Base-by-base conservation (phyloP, 2,888 invertebrate genomes). In the Drosophila gaucha region DNA sequence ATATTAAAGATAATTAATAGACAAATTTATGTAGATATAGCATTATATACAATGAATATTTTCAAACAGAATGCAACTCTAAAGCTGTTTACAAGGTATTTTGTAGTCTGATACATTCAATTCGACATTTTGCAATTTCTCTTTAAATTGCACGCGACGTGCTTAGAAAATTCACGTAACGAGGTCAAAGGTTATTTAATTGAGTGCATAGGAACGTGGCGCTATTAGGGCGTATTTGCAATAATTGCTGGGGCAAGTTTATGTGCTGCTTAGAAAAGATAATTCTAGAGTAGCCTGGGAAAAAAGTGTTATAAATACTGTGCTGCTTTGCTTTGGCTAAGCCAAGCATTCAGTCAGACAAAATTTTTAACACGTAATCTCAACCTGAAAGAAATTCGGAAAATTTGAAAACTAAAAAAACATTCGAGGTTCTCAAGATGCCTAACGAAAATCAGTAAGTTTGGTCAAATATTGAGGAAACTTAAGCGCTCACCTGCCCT, bases 401-500 rank as follows among this genome's bases (percentile, higher is more conserved):
- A 3, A 44, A 26, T 8, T 10, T 10, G 3, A 6, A 26, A 3
- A 41, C 41, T 5, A 14, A 24, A 24, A 18, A 24, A 10, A 16
- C 6, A 20, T 46, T 47, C 39, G 65, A 65, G 56, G 66, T 28
- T 46, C 41, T 14, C 28, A 43, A 50, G 3, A 73, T 76, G 76
- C 24, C 65, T 14, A 54, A 58, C 3, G 12, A 24, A 36, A 51
- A 26, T 1, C 30, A 24, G 76, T 73, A 31, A 30, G 71, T 36
- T 4, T 9, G 24, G 1, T 4, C 8, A 24, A 14, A 2, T 1
- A 6, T 10, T 2, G 6, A 4, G 1, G 6, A 18, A 9, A 5
- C 2, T 6, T 20, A 20, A n/a, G n/a, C n/a, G n/a, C n/a, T n/a
- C n/a, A n/a, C 2, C 10, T 10, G n/a, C n/a, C n/a, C n/a, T 10